Evolutionary conservation across 2,888 invertebrate genomes (phyloP), one percentile per base, ranked within the genome.

Genomic region (Marasmarcha lunaedactyla): DNA sequence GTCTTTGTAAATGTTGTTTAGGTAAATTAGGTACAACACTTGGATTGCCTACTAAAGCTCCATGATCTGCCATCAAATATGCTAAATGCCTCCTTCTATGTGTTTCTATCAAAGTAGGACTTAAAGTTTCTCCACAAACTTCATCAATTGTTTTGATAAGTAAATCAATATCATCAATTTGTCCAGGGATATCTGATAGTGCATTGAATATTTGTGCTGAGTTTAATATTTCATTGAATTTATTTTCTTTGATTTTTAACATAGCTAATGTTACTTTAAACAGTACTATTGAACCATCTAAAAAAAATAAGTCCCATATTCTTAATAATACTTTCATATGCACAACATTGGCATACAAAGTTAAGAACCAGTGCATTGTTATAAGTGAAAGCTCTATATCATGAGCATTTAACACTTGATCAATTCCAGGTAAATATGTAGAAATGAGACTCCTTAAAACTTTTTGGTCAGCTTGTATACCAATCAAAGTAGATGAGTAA

Each of bases 161-260:
- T 46, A 91, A 87, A 56, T 95, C 94, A 37, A 97, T 94, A 81
- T 97, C 95, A 59, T 95, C 93, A 43, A 97, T 91, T 71, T 92
- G 92, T 11, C 95, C 94, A 33, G 98, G 98, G 60, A 98, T 94
- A 67, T 97, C 96, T 12, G 97, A 97, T 1, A 99, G 84, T 2
- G 95, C 94, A 74, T 98, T 98, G 71, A 99, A 99, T 59, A 99
- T 97, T 81, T 97, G 96, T 9, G 98, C 98, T 1, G 98, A 97
- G 74, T 97, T 97, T 57, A 97, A 95, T 50, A 96, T 85, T 49
- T 89, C 88, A 52, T 90, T 90, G 41, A 98, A 86, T 59, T 94
- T 91, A 43, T 81, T 81, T 52, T 84, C 84, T 59, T 87, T 89
- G 54, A 96, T 90, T 81, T 95, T 96, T 7, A 98, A 84, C 94